phyloP scores from a whole-genome alignment of 2,113 vertebrate species.

The Psittacula cyanocephala region DNA sequence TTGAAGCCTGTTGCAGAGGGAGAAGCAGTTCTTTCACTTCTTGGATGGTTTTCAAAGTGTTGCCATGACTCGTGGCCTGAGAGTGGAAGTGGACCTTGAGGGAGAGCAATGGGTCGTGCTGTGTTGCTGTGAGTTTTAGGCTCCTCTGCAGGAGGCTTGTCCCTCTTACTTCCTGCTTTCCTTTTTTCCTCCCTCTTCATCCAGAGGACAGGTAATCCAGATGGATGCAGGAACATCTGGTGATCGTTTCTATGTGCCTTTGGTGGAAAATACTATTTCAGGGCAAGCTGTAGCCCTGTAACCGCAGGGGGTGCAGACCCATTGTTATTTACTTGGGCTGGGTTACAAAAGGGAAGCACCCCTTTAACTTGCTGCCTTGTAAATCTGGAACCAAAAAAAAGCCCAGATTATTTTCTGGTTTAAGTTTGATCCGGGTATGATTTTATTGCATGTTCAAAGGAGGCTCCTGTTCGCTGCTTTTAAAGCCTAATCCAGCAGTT shows the following conservation, averaged over 20 bases:
- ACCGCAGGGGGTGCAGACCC: background rate
- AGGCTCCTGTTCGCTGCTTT: background rate
- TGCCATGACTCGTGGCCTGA: fast-evolving
- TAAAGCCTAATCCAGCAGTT: background rate
- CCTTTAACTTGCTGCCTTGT: background rate
- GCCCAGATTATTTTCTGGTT: background rate
- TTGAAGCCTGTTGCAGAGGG: background rate
- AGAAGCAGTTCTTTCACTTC: background rate
- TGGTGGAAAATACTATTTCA: background rate
- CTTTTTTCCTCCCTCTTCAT: background rate
- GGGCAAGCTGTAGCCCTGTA: background rate
- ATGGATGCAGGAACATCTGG: background rate
- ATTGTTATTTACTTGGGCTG: background rate
- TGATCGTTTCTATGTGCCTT: fast-evolving
- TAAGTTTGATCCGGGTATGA: fast-evolving
- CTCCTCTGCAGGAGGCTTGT: background rate
- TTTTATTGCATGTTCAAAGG: background rate
- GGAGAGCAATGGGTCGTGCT: background rate
- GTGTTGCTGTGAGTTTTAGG: background rate
- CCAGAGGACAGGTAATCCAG: background rate
- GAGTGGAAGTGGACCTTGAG: background rate
- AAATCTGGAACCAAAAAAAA: background rate
- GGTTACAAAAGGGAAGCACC: background rate
- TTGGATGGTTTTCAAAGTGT: background rate
- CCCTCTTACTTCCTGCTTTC: background rate